These are phyloP conservation scores for Aurelia aurita DNA, from an alignment of 30 jellyfish, hydroid and myxozoan genomes.

Conservation along the genomic window DNA sequence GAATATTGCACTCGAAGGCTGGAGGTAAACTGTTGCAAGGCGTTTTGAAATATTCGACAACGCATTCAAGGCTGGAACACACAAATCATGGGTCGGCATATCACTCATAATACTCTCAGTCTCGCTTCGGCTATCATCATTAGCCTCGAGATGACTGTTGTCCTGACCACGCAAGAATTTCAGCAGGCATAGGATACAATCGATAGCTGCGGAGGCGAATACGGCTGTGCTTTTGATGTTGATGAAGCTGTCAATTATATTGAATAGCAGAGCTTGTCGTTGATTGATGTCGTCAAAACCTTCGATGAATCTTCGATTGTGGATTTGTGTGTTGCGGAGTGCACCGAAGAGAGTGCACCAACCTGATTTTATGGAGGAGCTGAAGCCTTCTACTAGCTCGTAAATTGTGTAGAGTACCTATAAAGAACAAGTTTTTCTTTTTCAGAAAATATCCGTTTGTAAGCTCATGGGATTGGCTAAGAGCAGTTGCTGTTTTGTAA, in stretches of 20 bases:
- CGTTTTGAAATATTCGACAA: constrained; percentile 89
- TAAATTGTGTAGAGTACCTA: constrained; percentile 95
- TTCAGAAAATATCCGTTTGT: no score
- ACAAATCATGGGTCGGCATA: constrained; percentile 72
- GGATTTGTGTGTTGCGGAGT: constrained; percentile 85
- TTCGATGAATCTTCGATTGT: constrained; percentile 80
- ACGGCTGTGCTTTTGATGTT: constrained; percentile 89
- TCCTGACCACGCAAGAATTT: constrained; percentile 83
- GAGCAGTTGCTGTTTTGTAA: no score
- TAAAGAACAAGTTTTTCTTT: background rate
- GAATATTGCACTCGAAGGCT: constrained; percentile 92
- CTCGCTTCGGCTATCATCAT: constrained; percentile 87
- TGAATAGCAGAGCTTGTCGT: constrained; percentile 84
- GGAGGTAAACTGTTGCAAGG: constrained; percentile 85
- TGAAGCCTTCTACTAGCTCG: constrained; percentile 97
- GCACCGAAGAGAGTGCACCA: constrained; percentile 98
- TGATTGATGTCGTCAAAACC: constrained; percentile 96
- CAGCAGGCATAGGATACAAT: constrained; percentile 86
- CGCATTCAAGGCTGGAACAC: constrained; percentile 86
- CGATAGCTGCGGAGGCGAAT: constrained; percentile 93
- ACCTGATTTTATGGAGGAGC: constrained; percentile 92
- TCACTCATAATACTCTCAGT: constrained; percentile 77
- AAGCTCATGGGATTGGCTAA: no score
- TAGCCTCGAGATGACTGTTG: constrained; percentile 23
- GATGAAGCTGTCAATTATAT: constrained; percentile 84